Base-by-base conservation (phyloP, 2,113 vertebrate species). In the Eolophus roseicapilla region DNA sequence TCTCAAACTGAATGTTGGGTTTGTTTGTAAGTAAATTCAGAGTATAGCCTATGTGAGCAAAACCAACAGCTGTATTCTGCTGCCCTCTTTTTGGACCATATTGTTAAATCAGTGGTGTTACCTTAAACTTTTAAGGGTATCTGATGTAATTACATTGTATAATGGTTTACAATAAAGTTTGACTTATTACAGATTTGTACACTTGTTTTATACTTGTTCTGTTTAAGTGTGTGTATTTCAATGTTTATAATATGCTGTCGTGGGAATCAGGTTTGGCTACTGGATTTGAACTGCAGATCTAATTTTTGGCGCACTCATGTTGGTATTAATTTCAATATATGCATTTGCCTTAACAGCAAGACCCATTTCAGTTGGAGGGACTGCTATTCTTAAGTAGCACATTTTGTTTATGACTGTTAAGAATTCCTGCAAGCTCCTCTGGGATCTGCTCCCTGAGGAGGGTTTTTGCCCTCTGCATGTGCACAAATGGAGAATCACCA, bases 91-190 rank as follows among this genome's bases (percentile, higher is more conserved):
- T 92, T 81, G 64, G 15, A 95, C 87, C 57, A 35, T 92, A 33
- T 78, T 96, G 83, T 97, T 95, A 92, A 82, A 80, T 93, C 69
- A 68, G 88, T 97, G 95, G 62, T 96, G 77, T 95, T 95, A 88
- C n/a, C 75, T 95, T 94, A 43, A 96, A 95, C 94, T 94, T 95
- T 59, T 87, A 97, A 97, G 92, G 96, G 94, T 98, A 97, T 95
- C 95, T 84, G 74, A 97, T 97, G 95, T 98, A 95, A 96, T 94
- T 97, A 97, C 92, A 64, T 97, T 98, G 92, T 98, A 97, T 98
- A 97, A 97, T 87, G 96, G 98, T 99, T 99, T 98, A 98, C 98
- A 99, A 98, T 99, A 99, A 99, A 99, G 94, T 96, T 96, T 95
- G 96, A 94, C 97, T 93, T 96, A 95, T 87, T 97, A 95, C 86